These are phyloP conservation scores for Alca torda DNA, from an alignment of 2,797 vertebrate genomes.

Conservation along the genomic window DNA sequence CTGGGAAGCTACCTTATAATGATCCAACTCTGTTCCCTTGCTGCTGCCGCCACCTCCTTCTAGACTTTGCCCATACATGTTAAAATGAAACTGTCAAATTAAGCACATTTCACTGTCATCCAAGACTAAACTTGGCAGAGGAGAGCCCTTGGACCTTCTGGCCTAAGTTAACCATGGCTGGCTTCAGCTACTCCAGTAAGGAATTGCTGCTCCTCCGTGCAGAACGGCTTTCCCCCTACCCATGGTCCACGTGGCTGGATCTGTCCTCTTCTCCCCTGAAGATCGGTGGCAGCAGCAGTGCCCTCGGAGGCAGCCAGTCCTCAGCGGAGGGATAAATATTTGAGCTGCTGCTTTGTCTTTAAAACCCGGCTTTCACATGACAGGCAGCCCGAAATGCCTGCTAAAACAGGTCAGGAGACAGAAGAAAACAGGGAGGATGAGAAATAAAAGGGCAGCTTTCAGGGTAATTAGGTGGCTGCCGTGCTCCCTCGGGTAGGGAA, in stretches of 20 bases:
- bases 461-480: constrained; percentile 5
- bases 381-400: background rate
- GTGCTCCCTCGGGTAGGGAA: background rate
- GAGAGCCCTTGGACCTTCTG: constrained; percentile 66
- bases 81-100: constrained; percentile 69
- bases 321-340: background rate
- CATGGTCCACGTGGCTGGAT: background rate
- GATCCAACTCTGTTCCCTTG: constrained; percentile 17
- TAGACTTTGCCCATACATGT: constrained; percentile 58
- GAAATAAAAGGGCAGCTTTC: constrained; percentile 32
- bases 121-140: constrained; percentile 59
- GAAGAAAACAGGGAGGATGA: background rate
- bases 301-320: background rate
- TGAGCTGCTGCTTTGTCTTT: constrained; percentile 10
- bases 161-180: constrained; percentile 56
- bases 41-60: background rate
- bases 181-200: constrained; percentile 25
- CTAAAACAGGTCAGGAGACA: background rate
- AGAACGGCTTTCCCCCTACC: background rate
- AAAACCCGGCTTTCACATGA: background rate
- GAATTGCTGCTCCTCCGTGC: background rate
- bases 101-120: constrained; percentile 64
- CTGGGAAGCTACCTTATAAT: background rate
- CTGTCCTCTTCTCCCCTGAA: background rate
- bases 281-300: background rate